Evolutionary conservation across 2,797 vertebrate species (phyloP).

Genomic region (Spinus pinus): DNA sequence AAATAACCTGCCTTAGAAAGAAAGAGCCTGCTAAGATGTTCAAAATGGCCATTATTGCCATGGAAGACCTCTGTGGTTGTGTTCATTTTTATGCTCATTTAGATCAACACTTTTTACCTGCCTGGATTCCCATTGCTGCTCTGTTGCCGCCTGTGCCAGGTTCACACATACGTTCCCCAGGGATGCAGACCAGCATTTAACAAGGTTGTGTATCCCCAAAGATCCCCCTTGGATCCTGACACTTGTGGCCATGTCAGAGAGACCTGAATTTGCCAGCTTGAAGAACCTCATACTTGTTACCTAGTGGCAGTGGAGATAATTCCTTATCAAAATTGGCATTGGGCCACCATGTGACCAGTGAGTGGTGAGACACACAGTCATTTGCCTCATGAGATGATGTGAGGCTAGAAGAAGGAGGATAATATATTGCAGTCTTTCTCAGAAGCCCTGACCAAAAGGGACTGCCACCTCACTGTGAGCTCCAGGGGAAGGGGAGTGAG

Average conservation of each 20-base stretch:
- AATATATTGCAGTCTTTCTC: background rate
- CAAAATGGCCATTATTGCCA: background rate
- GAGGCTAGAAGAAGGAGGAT: background rate
- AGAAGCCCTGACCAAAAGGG: background rate
- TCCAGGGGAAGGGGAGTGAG: background rate
- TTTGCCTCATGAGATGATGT: background rate
- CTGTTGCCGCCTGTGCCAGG: background rate
- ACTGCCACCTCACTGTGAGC: background rate
- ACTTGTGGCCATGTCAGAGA: background rate
- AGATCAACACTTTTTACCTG: background rate
- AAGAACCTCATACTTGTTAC: fast-evolving
- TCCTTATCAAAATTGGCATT: background rate
- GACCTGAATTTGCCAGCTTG: background rate
- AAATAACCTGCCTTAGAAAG: background rate
- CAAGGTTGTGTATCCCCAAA: background rate
- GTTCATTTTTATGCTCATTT: background rate
- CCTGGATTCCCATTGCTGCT: background rate
- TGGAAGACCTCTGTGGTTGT: background rate
- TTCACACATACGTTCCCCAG: background rate
- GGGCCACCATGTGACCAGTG: background rate
- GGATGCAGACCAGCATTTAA: background rate
- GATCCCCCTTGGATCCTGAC: background rate
- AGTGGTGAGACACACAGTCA: background rate
- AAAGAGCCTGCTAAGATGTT: background rate
- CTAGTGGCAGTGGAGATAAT: background rate